Evolutionary conservation across 2,888 invertebrate species (phyloP).

Genomic region (Ichneumoninae sp.): DNA sequence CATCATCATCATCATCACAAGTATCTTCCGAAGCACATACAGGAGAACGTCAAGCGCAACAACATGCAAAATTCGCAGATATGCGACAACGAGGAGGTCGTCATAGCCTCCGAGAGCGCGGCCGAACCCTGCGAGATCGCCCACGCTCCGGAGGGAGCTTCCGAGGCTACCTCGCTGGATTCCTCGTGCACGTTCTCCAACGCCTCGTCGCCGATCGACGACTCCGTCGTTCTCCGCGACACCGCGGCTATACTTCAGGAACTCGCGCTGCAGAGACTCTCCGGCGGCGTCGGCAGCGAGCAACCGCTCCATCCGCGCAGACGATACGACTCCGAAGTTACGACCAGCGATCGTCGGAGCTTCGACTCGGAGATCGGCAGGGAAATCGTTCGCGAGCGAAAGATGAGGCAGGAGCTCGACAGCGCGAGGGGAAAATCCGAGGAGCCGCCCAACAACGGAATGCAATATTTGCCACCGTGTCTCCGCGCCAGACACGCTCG

Average conservation of each 20-base stretch:
- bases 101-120: slow-evolving; percentile 81
- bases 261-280: slow-evolving; percentile 80
- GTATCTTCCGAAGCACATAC: slow-evolving; percentile 72
- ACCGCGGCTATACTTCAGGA: slow-evolving; percentile 82
- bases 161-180: slow-evolving; percentile 76
- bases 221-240: slow-evolving; percentile 79
- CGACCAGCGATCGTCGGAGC: slow-evolving; percentile 80
- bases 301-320: slow-evolving; percentile 70
- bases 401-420: slow-evolving; percentile 84
- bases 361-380: slow-evolving; percentile 85
- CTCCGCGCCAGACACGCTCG: slow-evolving; percentile 85
- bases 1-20: slow-evolving; percentile 67
- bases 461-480: slow-evolving; percentile 86
- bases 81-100: slow-evolving; percentile 74
- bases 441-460: slow-evolving; percentile 73
- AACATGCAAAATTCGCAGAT: slow-evolving; percentile 69
- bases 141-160: slow-evolving; percentile 80
- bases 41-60: slow-evolving; percentile 72
- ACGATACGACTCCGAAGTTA: slow-evolving; percentile 76
- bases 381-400: slow-evolving; percentile 84
- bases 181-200: slow-evolving; percentile 78
- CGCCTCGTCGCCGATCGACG: slow-evolving; percentile 77
- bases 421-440: slow-evolving; percentile 79
- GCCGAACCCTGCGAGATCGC: slow-evolving; percentile 81
- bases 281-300: slow-evolving; percentile 79